phyloP scores from a whole-genome alignment of 2,888 invertebrate genomes.

The Craniophora ligustri region DNA sequence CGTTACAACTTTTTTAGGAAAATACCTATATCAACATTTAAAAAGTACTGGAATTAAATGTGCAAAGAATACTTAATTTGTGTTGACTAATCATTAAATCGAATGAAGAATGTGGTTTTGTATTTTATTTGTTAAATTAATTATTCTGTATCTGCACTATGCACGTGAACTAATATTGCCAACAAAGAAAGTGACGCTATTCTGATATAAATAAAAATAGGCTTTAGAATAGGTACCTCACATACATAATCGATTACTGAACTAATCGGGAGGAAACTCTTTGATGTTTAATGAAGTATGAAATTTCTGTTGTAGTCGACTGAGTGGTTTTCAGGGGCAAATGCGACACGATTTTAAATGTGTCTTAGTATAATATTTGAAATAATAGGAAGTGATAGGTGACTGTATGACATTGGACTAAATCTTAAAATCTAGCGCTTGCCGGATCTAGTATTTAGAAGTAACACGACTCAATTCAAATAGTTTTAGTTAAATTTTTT shows the following conservation, averaged over 20 bases:
- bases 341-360: conserved; percentile 39
- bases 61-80: not conserved
- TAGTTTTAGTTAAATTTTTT: not conserved
- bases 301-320: conserved; percentile 68
- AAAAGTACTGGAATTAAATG: too few species aligned
- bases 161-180: not conserved
- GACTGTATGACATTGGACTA: conserved; percentile 48
- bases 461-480: conserved; percentile 3
- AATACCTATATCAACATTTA: too few species aligned
- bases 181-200: conserved; percentile 20
- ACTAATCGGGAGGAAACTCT: conserved; percentile 76
- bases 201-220: conserved; percentile 31
- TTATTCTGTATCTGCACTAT: not conserved
- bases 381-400: conserved; percentile 55
- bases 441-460: conserved; percentile 4
- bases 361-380: conserved; percentile 30
- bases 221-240: conserved; percentile 51
- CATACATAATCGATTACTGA: conserved; percentile 69
- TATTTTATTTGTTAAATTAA: too few species aligned
- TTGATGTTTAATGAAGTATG: conserved; percentile 74
- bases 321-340: conserved; percentile 74
- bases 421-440: conserved; percentile 31
- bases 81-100: too few species aligned
- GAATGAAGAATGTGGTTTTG: too few species aligned
- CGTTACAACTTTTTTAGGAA: too few species aligned